Conservation (phyloP, 2,113 vertebrate genomes). For the Syngnathoides biaculeatus region DNA sequence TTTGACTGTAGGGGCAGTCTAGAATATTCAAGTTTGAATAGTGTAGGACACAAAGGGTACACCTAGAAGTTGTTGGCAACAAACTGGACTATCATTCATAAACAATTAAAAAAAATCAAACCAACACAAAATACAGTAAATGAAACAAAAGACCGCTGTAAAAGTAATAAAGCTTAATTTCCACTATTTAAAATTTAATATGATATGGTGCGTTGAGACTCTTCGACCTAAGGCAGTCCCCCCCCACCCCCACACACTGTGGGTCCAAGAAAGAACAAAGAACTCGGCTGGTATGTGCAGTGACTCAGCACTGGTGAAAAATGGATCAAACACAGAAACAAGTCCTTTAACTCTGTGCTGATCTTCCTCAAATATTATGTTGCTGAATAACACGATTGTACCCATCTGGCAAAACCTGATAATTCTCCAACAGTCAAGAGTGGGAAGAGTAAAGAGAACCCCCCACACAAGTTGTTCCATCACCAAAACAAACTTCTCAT, state of each 20-base stretch:
- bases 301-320: slow-evolving; percentile 36
- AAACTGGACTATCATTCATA: not conserved
- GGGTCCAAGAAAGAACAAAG: slow-evolving; percentile 19
- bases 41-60: no score
- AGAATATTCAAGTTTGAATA: not conserved
- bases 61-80: not conserved
- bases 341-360: slow-evolving; percentile 34
- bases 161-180: not conserved
- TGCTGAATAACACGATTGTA: slow-evolving; percentile 20
- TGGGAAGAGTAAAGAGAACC: slow-evolving; percentile 24
- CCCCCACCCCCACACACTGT: not conserved
- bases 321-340: slow-evolving; percentile 38
- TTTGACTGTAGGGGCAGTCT: no score
- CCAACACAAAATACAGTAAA: not conserved
- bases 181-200: not conserved
- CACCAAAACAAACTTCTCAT: slow-evolving; percentile 49
- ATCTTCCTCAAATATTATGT: slow-evolving; percentile 50
- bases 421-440: slow-evolving; percentile 44
- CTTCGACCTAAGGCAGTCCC: not conserved
- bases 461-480: slow-evolving; percentile 40
- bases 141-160: not conserved
- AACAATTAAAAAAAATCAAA: not conserved
- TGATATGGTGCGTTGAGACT: not conserved
- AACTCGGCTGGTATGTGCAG: slow-evolving; percentile 13
- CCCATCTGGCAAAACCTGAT: slow-evolving; percentile 41